Evolutionary conservation across 2,888 invertebrate genomes (phyloP).

Genomic region (Amblyjoppa proteus): DNA sequence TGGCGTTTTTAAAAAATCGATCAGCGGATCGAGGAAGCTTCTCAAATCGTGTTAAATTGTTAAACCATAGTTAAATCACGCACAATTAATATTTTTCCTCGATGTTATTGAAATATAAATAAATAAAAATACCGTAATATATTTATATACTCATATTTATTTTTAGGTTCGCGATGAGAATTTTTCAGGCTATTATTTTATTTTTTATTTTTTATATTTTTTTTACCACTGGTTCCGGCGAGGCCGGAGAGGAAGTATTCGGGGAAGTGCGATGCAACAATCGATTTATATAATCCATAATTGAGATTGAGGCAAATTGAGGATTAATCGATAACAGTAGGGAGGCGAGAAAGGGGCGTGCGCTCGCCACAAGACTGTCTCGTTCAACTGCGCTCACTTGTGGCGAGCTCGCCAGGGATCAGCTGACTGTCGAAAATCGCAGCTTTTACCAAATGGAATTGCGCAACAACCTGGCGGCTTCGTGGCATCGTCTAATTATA

Average conservation of each 20-base stretch:
- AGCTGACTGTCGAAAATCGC: slow-evolving; percentile 71
- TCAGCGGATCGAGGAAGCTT: no score
- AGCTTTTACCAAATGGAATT: slow-evolving; percentile 73
- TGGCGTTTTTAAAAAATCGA: no score
- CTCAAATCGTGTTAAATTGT: no score
- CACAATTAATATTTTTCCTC: no score
- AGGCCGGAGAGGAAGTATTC: slow-evolving; percentile 63
- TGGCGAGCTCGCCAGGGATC: slow-evolving; percentile 59
- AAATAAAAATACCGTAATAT: neutral
- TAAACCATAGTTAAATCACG: no score
- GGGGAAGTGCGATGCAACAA: slow-evolving; percentile 74
- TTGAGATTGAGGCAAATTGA: neutral
- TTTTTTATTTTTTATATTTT: slow-evolving; percentile 6
- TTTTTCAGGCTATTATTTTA: neutral
- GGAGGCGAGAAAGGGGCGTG: slow-evolving; percentile 20
- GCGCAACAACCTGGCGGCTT: slow-evolving; percentile 72
- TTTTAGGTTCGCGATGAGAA: no score
- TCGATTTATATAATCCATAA: slow-evolving; percentile 80
- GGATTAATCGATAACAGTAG: neutral
- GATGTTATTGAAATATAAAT: slow-evolving; percentile 25
- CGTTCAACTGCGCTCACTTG: slow-evolving; percentile 59
- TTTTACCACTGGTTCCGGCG: slow-evolving; percentile 73
- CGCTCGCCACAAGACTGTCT: slow-evolving; percentile 25
- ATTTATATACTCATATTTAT: no score
- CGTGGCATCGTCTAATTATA: slow-evolving; percentile 74